phyloP scores from a whole-genome alignment of 2,888 invertebrate genomes.

The Phyllotreta striolata region DNA sequence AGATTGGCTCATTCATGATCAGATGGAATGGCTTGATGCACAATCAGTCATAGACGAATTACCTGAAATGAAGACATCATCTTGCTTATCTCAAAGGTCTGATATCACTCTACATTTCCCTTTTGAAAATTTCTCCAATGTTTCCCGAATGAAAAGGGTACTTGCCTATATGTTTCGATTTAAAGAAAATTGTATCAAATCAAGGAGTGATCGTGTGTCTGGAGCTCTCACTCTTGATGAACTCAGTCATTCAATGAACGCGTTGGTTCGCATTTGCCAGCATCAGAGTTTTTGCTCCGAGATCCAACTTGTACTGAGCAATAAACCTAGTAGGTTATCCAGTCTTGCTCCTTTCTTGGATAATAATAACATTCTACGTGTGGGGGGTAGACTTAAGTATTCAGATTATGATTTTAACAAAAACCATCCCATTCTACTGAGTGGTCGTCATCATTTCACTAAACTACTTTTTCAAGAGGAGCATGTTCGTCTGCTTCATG shows the following conservation, averaged over 20 bases:
- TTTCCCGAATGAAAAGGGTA: not conserved
- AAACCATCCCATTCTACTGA: constrained; percentile 31
- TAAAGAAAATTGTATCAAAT: constrained; percentile 4
- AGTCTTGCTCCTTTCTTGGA: constrained; percentile 29
- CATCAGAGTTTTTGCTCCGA: constrained; percentile 19
- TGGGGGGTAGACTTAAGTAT: constrained; percentile 32
- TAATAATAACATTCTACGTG: constrained; percentile 24
- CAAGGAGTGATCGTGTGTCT: not conserved
- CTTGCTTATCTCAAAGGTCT: not conserved
- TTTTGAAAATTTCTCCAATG: constrained; percentile 5
- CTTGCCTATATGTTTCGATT: constrained; percentile 12
- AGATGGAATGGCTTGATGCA: constrained; percentile 12
- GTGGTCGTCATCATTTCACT: constrained; percentile 23
- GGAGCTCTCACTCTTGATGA: constrained; percentile 7
- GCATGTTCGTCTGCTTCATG: too few species aligned
- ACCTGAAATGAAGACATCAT: constrained; percentile 18
- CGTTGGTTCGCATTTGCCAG: not conserved
- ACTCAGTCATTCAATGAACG: not conserved
- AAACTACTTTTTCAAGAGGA: constrained; percentile 20
- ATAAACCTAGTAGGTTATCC: constrained; percentile 17
- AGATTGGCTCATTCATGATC: constrained; percentile 15
- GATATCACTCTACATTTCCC: constrained; percentile 1
- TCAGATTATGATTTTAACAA: constrained; percentile 28
- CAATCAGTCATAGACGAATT: constrained; percentile 1
- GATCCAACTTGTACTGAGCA: constrained; percentile 22